Base-by-base conservation (phyloP, 2,113 vertebrate genomes). In the Entosphenus tridentatus region DNA sequence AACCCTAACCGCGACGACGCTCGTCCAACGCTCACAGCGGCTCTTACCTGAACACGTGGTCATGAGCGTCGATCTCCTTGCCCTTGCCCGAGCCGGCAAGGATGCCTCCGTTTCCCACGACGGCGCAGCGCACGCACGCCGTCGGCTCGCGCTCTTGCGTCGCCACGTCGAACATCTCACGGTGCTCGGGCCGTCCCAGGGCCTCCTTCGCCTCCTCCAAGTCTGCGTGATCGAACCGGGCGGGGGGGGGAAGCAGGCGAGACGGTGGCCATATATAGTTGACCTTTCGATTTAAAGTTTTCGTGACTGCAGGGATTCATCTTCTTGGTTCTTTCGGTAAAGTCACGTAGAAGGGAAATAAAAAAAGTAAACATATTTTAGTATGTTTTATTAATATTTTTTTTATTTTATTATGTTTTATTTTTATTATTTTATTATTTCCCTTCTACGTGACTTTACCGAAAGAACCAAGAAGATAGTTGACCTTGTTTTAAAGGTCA, bases 41-140 rank as follows among this genome's bases (percentile, higher is more conserved):
- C n/a, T 65, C 83, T 81, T 12, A 84, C 84, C 84, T 82, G 78
- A 86, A 86, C 17, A 86, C 77, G 3, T 86, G 85, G 74, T 85
- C 75, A 7, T 86, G 83, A 1, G 67, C 2, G 71, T 86, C 82
- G 5, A 86, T 86, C 75, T 85, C 79, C 8, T n/a, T 8, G 8
- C 85, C 85, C 73, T 76, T 80, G 18, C 67, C 62, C 0, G 85
- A 86, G 8, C 72, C 74, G 7, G 77, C 81, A 70, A 86, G 76
- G 6, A 86, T 84, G 11, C 85, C 85, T 1, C 81, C 80, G 6
- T 80, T 81, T 2, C 82, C 84, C 14, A 83, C 79, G 70, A 82
- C 78, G 0, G 82, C 82, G 18, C 79, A 85, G 70, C 74, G 80
- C 59, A 77, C 73, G 12, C 78, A 81, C 16, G 11, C 7, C 2